Percentiles rank a stretch among this genome's conserved stretches.
Conservation (phyloP, 2,888 invertebrate species). For the Epsilonema sp. region DNA sequence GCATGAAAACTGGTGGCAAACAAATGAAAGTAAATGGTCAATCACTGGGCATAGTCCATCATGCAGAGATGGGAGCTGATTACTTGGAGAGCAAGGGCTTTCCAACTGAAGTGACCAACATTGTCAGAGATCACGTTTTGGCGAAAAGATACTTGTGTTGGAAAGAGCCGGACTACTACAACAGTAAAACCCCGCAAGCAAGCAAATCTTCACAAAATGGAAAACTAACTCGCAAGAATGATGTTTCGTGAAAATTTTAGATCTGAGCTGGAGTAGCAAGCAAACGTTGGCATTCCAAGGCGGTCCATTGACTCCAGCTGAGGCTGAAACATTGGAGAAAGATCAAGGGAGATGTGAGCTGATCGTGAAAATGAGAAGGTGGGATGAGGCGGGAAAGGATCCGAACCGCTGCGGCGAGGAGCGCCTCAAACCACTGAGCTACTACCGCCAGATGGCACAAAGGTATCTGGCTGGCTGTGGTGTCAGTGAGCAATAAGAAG, state of each 20-base stretch:
- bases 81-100: slow-evolving; percentile 3
- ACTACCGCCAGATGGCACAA: background rate
- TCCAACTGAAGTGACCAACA: slow-evolving; percentile 1
- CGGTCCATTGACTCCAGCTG: slow-evolving; percentile 16
- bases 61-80: slow-evolving; percentile 5
- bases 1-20: background rate
- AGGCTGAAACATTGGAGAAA: slow-evolving; percentile 17
- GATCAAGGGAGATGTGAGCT: too few species aligned
- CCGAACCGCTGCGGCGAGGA: slow-evolving; percentile 5
- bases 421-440: background rate
- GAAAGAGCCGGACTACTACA: slow-evolving; percentile 15
- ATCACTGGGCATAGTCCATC: slow-evolving; percentile 2
- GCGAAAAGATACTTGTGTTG: slow-evolving; percentile 19
- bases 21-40: background rate
- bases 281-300: slow-evolving; percentile 21
- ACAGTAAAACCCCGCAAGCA: slow-evolving; percentile 16
- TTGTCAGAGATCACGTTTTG: slow-evolving; percentile 5
- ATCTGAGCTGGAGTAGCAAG: slow-evolving; percentile 18
- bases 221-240: background rate
- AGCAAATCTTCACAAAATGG: too few species aligned
- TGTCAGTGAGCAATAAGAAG: too few species aligned
- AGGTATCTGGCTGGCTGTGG: too few species aligned
- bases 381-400: slow-evolving; percentile 21
- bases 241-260: too few species aligned
- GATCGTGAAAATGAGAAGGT: slow-evolving; percentile 17